Conservation (phyloP, 2,797 vertebrate genomes). For the Lateolabrax maculatus region DNA sequence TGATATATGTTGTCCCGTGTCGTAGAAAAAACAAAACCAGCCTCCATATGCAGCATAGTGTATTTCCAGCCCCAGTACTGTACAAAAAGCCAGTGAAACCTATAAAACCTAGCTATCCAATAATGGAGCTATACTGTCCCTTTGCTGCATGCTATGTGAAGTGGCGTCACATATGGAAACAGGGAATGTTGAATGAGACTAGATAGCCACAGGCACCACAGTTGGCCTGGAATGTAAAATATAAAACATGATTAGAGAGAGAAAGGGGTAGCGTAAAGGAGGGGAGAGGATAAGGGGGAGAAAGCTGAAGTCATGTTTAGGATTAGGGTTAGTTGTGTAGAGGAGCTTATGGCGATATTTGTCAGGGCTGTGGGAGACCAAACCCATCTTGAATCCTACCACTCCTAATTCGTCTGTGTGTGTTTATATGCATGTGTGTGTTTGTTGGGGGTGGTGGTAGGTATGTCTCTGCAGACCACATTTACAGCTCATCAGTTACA, state of each 20-base stretch:
- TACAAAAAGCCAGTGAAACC: conserved; percentile 44
- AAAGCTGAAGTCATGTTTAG: conserved; percentile 74
- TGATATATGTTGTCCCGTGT: conserved; percentile 52
- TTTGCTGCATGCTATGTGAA: conserved; percentile 54
- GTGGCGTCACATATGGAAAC: conserved; percentile 68
- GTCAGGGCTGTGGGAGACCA: conserved; percentile 62
- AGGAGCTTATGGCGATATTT: conserved; percentile 61
- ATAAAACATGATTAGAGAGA: conserved; percentile 75
- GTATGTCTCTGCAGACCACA: conserved; percentile 28
- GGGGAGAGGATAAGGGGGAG: conserved; percentile 28
- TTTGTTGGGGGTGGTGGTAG: neutral
- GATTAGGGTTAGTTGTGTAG: conserved; percentile 69
- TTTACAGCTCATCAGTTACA: conserved; percentile 25
- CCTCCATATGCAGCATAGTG: conserved; percentile 25
- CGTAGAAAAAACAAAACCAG: conserved; percentile 57
- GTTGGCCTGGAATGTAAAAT: conserved; percentile 71
- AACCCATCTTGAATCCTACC: conserved; percentile 33
- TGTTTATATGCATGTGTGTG: conserved; percentile 9
- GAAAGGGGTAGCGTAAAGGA: conserved; percentile 27
- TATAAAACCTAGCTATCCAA: conserved; percentile 54
- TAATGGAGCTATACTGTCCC: conserved; percentile 47
- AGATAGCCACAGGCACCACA: conserved; percentile 76
- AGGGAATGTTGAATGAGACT: conserved; percentile 63
- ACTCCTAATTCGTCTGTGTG: conserved; percentile 23
- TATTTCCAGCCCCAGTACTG: conserved; percentile 27